phyloP scores from a whole-genome alignment of 1,140 invertebrate species.

The Hycleus cichorii region DNA sequence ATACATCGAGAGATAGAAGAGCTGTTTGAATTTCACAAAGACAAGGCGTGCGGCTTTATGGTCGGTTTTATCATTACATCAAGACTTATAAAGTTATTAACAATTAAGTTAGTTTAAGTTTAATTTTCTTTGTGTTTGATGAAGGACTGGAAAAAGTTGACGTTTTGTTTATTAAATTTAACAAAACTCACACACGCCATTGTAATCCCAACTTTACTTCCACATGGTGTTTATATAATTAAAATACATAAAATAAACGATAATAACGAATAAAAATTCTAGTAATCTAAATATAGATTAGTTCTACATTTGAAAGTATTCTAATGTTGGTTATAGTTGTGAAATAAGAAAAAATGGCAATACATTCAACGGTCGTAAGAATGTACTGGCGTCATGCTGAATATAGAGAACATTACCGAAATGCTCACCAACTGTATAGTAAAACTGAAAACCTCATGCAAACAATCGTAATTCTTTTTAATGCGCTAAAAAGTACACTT shows the following conservation, averaged over 20 bases:
- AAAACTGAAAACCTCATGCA: conserved; percentile 5
- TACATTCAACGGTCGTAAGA: background rate
- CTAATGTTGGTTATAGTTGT: conserved; percentile 6
- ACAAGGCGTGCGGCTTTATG: too few species aligned
- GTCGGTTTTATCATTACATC: too few species aligned
- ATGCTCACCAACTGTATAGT: background rate
- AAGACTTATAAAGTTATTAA: too few species aligned
- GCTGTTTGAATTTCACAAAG: background rate
- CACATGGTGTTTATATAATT: too few species aligned
- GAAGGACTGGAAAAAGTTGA: too few species aligned
- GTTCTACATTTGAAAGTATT: conserved; percentile 5
- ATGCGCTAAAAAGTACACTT: conserved; percentile 1
- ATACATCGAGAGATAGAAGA: background rate
- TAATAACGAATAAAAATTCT: background rate
- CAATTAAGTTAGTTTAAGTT: too few species aligned
- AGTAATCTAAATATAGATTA: conserved; percentile 8
- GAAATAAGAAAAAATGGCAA: conserved; percentile 7
- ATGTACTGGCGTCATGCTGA: conserved; percentile 6
- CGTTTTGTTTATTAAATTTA: too few species aligned
- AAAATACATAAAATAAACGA: too few species aligned
- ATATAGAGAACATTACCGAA: conserved; percentile 2
- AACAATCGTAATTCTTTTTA: conserved; percentile 8
- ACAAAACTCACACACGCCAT: too few species aligned
- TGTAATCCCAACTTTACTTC: too few species aligned
- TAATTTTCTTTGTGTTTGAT: too few species aligned